Base-by-base conservation (phyloP, 2,888 invertebrate species). In the Sesamia inferens region DNA sequence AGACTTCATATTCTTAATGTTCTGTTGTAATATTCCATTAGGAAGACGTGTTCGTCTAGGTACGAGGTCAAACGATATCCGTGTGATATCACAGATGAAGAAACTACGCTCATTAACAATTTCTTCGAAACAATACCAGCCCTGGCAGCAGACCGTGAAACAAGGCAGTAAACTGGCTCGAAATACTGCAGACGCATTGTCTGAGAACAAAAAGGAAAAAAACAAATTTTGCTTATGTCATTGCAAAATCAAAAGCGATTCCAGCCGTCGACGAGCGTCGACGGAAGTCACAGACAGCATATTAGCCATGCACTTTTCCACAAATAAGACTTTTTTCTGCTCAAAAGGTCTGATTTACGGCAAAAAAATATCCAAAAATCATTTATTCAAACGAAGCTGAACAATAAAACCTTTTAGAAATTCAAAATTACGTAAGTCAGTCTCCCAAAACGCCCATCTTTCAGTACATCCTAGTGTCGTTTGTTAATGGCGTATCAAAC, bases 111-210 rank as follows among this genome's bases (percentile, higher is more conserved):
- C 78, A 44, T 78, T 78, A 65, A 14, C 16, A 14, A 42, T 63
- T 58, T 74, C 31, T 58, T 39, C 42, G 22, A 51, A 74, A 79
- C 79, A 79, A 79, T 79, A 63, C 69, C 31, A 16, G 31, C 44
- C 22, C 47, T 31, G 19, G 39, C 66, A 63, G 10, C 54, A 74
- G 78, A 79, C 78, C 78, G 57, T 79, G 63, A 79, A 79, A 79
- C 63, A 13, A 67, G 47, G 16, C 22, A 14, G 62, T 55, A 66
- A 63, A 54, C 22, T 39, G 22, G 72, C 54, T 51, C 42, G 61
- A 19, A 44, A 39, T 57, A 57, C 61, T 62, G 51, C 63, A 68
- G 54, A 58, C 22, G 22, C 31, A 42, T 78, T 72, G 71, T 76
- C 44, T 51, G 19, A 51, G 8, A n/a, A n/a, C 19, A 51, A 13